Conservation (phyloP, 2,888 invertebrate species). For the Gari tellinella region DNA sequence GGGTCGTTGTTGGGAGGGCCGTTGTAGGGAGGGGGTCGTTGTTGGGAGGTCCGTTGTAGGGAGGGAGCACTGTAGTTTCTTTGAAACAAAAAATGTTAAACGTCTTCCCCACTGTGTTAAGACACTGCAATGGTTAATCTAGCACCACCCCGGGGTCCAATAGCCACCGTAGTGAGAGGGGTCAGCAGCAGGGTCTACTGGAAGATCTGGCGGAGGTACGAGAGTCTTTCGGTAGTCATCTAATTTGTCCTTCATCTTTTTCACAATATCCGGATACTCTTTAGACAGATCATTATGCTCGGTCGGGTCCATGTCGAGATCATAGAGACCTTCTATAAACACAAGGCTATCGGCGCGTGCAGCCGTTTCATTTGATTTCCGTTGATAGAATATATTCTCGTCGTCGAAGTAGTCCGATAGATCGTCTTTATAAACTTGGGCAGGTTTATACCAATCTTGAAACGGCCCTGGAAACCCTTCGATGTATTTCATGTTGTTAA, state of each 20-base stretch:
- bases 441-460: constrained; percentile 75
- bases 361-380: too few species aligned
- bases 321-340: constrained; percentile 12
- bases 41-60: too few species aligned
- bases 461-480: constrained; percentile 80
- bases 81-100: too few species aligned
- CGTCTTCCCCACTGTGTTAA: too few species aligned
- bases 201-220: constrained; percentile 15
- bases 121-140: background rate
- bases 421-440: constrained; percentile 2
- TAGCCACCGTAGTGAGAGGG: constrained; percentile 53
- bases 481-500: constrained; percentile 84
- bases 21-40: too few species aligned
- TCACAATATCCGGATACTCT: constrained; percentile 29
- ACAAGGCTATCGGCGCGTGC: too few species aligned
- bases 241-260: constrained; percentile 25
- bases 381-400: constrained; percentile 44
- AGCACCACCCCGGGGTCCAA: constrained; percentile 63
- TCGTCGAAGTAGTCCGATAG: constrained; percentile 38
- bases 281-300: constrained; percentile 47
- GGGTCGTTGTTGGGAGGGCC: too few species aligned
- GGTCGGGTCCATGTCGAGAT: constrained; percentile 43
- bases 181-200: constrained; percentile 25
- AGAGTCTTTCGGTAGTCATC: constrained; percentile 27
- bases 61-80: too few species aligned